Evolutionary conservation across 2,888 invertebrate genomes (phyloP).

Genomic region (Clitarchus hookeri): DNA sequence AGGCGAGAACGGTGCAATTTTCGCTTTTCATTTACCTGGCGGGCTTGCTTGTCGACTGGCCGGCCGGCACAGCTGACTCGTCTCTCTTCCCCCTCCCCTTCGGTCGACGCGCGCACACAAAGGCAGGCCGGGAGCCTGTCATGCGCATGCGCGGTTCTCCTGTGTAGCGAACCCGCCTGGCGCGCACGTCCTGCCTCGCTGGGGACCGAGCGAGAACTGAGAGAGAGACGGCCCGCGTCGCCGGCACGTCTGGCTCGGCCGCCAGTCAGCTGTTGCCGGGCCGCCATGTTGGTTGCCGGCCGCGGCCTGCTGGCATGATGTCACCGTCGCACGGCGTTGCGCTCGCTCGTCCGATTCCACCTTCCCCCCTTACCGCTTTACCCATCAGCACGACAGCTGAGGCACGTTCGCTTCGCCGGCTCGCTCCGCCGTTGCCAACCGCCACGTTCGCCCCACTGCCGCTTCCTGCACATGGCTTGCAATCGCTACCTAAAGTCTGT

Average conservation of each 20-base stretch:
- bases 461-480: background rate
- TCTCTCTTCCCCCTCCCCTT: background rate
- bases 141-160: background rate
- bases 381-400: background rate
- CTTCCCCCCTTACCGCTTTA: no score
- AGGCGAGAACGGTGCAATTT: background rate
- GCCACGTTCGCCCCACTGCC: background rate
- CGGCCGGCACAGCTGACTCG: conserved; percentile 2
- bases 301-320: background rate
- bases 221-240: background rate
- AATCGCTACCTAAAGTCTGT: no score
- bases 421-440: background rate
- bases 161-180: background rate
- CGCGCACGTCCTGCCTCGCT: background rate
- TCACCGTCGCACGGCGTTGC: background rate
- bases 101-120: background rate
- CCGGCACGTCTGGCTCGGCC: background rate
- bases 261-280: background rate
- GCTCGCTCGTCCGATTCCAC: no score
- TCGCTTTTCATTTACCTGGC: background rate
- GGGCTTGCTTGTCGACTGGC: background rate
- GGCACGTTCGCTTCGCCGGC: background rate
- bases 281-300: background rate
- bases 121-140: background rate
- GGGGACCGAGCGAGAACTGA: background rate